A percentile compares a stretch with the other conserved stretches of the same genome.
Evolutionary conservation across 2,797 vertebrate species (phyloP).

Genomic region (Psittacula derbiana): DNA sequence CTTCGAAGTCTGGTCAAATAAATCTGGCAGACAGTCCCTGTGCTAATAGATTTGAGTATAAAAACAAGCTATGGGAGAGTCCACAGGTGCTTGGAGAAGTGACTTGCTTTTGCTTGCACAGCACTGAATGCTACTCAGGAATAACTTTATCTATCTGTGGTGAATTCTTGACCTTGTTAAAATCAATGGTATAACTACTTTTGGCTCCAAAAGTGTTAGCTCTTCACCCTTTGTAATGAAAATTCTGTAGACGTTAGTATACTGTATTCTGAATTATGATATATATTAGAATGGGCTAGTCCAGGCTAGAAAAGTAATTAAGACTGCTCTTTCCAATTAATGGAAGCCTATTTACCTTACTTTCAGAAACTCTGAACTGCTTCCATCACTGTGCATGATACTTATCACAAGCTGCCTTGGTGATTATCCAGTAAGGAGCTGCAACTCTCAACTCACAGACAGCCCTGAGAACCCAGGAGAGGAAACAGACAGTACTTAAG

Average conservation of each 20-base stretch:
- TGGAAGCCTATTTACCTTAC: slow-evolving; percentile 47
- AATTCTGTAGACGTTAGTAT: slow-evolving; percentile 24
- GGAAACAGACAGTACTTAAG: not conserved
- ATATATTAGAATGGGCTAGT: slow-evolving; percentile 58
- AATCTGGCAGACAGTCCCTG: not conserved
- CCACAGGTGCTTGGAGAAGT: not conserved
- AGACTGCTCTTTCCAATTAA: slow-evolving; percentile 54
- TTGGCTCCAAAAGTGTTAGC: slow-evolving; percentile 14
- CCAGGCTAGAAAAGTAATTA: slow-evolving; percentile 64
- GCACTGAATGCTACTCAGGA: not conserved
- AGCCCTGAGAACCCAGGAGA: not conserved
- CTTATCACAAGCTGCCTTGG: slow-evolving; percentile 51
- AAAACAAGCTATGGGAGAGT: not conserved
- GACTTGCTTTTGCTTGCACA: not conserved
- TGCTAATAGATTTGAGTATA: not conserved
- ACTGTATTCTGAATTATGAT: slow-evolving; percentile 38
- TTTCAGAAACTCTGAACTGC: slow-evolving; percentile 54
- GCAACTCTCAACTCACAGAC: not conserved
- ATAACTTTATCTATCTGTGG: not conserved
- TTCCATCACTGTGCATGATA: slow-evolving; percentile 45
- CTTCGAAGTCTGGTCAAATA: not conserved
- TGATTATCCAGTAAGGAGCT: slow-evolving; percentile 27
- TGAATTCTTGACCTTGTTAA: slow-evolving; percentile 50
- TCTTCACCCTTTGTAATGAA: slow-evolving; percentile 55
- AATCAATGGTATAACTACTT: slow-evolving; percentile 16